Conservation (phyloP, 2,113 vertebrate species). For the Bungarus multicinctus region DNA sequence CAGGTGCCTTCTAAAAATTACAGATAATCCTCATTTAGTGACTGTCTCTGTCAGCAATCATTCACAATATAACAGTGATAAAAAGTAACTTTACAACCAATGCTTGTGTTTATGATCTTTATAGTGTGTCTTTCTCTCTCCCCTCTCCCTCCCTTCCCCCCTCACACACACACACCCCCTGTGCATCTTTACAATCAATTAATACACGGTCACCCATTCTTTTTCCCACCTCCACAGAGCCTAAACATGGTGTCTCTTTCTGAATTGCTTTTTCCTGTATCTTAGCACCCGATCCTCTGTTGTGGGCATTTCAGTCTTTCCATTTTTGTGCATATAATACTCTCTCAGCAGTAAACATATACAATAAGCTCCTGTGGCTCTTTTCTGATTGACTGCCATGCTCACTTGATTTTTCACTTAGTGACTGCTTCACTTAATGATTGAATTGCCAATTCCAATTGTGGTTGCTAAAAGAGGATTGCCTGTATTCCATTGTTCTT, state of each 20-base stretch:
- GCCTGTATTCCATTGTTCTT: neutral
- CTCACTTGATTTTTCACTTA: neutral
- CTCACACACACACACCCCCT: no score
- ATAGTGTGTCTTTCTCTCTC: neutral
- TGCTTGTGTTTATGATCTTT: neutral
- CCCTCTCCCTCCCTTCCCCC: no score
- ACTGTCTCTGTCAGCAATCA: neutral
- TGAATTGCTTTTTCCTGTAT: neutral
- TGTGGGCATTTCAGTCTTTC: neutral
- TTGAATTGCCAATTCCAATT: neutral
- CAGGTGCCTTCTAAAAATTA: neutral
- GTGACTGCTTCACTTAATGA: neutral
- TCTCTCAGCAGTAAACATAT: neutral
- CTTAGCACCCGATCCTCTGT: neutral
- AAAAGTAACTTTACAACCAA: neutral
- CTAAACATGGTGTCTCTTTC: neutral
- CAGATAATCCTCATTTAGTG: neutral
- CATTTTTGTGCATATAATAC: neutral
- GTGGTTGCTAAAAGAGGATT: neutral
- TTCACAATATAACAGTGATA: neutral
- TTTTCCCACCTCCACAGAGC: neutral
- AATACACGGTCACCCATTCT: neutral
- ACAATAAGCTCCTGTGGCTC: neutral
- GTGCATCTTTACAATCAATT: neutral
- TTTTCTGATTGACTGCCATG: neutral